Percentiles rank a stretch among this genome's conserved stretches.
Evolutionary conservation across 2,113 vertebrate genomes (phyloP).

Genomic region (Lepisosteus oculatus): DNA sequence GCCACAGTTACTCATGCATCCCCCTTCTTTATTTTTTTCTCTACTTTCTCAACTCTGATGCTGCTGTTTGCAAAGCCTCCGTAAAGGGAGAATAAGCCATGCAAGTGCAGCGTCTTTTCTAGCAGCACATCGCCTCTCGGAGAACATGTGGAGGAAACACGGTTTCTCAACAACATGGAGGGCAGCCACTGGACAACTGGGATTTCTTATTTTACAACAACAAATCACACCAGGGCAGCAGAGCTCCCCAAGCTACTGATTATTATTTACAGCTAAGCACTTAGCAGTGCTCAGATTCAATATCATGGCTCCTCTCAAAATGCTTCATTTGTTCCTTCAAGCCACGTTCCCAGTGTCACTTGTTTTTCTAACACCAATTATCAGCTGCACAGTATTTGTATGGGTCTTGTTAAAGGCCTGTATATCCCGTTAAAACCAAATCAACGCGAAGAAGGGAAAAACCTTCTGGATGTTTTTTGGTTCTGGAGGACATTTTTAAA

Average conservation of each 20-base stretch:
- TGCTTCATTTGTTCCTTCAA: neutral
- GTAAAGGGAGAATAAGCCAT: too few relatives aligned
- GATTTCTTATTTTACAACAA: neutral
- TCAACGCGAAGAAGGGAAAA: too few relatives aligned
- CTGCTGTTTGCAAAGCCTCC: too few relatives aligned
- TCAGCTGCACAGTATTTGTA: neutral
- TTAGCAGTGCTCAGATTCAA: neutral
- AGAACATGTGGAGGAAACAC: too few relatives aligned
- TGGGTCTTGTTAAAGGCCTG: neutral
- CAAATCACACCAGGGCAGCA: neutral
- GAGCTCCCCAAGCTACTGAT: neutral
- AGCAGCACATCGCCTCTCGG: too few relatives aligned
- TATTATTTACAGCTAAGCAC: neutral
- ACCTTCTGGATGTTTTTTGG: too few relatives aligned
- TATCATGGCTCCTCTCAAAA: neutral
- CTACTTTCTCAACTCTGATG: too few relatives aligned
- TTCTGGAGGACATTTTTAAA: neutral
- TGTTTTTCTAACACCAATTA: neutral
- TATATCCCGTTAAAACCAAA: too few relatives aligned
- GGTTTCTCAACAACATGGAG: neutral
- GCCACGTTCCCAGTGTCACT: neutral
- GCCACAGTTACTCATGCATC: too few relatives aligned
- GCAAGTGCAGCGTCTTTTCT: too few relatives aligned
- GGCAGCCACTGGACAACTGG: neutral
- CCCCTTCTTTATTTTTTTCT: too few relatives aligned